Conservation (phyloP, 2,888 invertebrate genomes). For the Alviniconcha strummeri region DNA sequence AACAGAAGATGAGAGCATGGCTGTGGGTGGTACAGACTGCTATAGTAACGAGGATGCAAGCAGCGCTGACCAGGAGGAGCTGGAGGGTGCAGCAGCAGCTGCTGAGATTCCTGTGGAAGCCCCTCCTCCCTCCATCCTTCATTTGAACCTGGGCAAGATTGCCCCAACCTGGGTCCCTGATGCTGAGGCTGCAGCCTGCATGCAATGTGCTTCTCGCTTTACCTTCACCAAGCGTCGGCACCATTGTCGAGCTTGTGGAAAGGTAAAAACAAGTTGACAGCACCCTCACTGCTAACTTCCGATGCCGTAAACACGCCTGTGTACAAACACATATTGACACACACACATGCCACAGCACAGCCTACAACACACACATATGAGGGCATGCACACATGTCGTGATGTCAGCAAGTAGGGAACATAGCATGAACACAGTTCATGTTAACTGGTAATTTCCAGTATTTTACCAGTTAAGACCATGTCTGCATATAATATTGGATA, state of each 20-base stretch:
- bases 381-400: too few species aligned
- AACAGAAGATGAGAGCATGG: constrained; percentile 21
- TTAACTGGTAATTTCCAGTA: too few species aligned
- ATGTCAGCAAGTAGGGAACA: too few species aligned
- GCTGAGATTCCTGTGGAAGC: constrained; percentile 32
- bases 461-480: too few species aligned
- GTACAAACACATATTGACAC: neutral
- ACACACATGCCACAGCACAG: too few species aligned
- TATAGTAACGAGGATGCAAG: constrained; percentile 15
- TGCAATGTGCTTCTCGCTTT: constrained; percentile 88
- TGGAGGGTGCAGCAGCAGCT: constrained; percentile 31
- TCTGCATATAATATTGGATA: too few species aligned
- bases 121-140: constrained; percentile 46
- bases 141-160: constrained; percentile 79
- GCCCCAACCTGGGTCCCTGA: constrained; percentile 93
- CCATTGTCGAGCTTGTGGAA: constrained; percentile 91
- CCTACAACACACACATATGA: too few species aligned
- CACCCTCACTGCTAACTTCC: neutral
- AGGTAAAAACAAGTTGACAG: constrained; percentile 75
- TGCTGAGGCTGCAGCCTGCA: constrained; percentile 85
- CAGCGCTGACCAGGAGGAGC: constrained; percentile 24
- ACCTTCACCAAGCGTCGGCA: constrained; percentile 86
- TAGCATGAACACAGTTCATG: too few species aligned
- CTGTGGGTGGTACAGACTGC: constrained; percentile 27
- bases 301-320: too few species aligned